Evolutionary conservation across 2,797 vertebrate species (phyloP).

Genomic region (Oophaga sylvatica): DNA sequence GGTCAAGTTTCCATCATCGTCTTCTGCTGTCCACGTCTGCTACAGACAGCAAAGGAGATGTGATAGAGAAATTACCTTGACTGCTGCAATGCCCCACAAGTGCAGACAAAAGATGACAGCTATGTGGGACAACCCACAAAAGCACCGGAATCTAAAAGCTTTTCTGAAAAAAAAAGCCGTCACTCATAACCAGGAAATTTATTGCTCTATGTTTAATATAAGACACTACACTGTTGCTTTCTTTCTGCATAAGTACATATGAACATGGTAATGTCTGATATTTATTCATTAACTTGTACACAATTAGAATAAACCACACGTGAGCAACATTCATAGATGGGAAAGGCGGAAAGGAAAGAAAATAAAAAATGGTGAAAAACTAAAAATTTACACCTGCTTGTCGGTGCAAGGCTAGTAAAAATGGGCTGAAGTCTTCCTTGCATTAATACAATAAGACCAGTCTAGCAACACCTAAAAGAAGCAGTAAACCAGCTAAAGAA

Average conservation of each 20-base stretch:
- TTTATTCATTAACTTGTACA: background rate
- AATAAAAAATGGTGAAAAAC: background rate
- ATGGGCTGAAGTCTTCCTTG: background rate
- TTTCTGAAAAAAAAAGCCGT: background rate
- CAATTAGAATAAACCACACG: background rate
- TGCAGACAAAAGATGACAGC: background rate
- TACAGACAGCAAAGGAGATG: conserved; percentile 18
- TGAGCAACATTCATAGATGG: background rate
- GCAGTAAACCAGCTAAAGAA: background rate
- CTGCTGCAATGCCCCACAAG: background rate
- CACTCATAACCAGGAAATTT: background rate
- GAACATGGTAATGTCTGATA: background rate
- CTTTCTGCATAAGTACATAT: background rate
- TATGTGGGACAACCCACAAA: background rate
- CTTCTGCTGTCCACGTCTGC: background rate
- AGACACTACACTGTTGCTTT: background rate
- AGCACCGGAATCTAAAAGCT: conserved; percentile 3
- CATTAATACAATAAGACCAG: conserved; percentile 12
- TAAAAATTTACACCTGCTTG: background rate
- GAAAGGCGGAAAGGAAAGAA: background rate
- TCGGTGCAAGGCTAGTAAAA: background rate
- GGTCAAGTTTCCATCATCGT: background rate
- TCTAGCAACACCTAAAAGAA: conserved; percentile 21
- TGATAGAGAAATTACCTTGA: background rate
- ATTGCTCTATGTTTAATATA: background rate